These are phyloP conservation scores for Abramis brama DNA, from an alignment of 2,113 vertebrate genomes.

Conservation along the genomic window DNA sequence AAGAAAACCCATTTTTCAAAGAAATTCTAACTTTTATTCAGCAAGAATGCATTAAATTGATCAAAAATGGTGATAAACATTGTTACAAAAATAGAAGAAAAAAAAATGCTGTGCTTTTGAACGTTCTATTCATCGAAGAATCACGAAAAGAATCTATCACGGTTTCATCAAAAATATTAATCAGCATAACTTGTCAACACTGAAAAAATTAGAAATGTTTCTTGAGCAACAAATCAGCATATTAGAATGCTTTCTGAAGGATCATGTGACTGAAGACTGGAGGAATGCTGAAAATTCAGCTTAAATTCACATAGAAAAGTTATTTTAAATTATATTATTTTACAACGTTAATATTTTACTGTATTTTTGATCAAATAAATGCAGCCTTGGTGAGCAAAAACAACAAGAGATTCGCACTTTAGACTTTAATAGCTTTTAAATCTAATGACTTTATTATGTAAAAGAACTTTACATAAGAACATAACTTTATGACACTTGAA, in stretches of 20 bases:
- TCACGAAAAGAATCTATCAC: no score
- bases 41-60: no score
- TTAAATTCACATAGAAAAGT: background rate
- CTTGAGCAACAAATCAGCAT: background rate
- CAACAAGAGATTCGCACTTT: background rate
- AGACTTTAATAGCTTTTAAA: conserved; percentile 51
- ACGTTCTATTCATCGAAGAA: background rate
- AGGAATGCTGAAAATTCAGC: background rate
- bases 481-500: conserved; percentile 45
- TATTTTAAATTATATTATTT: background rate
- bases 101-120: background rate
- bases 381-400: background rate
- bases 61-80: no score
- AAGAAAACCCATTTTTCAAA: no score
- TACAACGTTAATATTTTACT: background rate
- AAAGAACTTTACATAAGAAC: conserved; percentile 71
- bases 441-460: conserved; percentile 77
- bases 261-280: background rate
- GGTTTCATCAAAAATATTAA: no score
- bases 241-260: background rate
- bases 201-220: background rate
- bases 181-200: background rate
- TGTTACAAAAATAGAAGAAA: no score
- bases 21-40: no score
- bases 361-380: background rate